Evolutionary conservation across 1,140 invertebrate species (phyloP).

Genomic region (Eueides isabella): DNA sequence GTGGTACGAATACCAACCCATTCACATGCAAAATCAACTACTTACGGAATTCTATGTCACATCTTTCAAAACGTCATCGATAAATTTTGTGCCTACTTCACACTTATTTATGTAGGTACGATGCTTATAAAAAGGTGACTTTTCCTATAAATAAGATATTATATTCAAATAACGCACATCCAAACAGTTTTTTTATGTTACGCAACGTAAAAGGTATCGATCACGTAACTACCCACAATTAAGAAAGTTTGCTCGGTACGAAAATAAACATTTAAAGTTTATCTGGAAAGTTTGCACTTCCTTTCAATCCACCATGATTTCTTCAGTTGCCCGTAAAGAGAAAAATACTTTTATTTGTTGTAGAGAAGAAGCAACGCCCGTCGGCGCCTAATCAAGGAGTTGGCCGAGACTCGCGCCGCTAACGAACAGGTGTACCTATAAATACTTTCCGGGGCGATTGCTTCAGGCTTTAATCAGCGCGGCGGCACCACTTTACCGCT

Average conservation of each 20-base stretch:
- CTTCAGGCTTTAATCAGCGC: constrained; percentile 80
- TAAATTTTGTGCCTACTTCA: neutral
- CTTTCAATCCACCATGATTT: constrained; percentile 47
- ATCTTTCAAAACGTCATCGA: constrained; percentile 25
- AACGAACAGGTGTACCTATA: constrained; percentile 82
- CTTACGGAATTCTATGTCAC: constrained; percentile 56
- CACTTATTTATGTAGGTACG: neutral
- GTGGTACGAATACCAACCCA: constrained; percentile 65
- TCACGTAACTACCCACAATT: constrained; percentile 15
- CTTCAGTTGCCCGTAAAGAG: constrained; percentile 63
- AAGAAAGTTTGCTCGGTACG: constrained; percentile 10
- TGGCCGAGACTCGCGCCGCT: constrained; percentile 74
- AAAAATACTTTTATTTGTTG: constrained; percentile 78
- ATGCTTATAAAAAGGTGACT: neutral
- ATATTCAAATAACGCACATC: neutral
- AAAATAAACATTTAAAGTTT: constrained; percentile 31
- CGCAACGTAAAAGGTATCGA: constrained; percentile 12
- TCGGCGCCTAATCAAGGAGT: constrained; percentile 80
- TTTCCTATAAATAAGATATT: neutral
- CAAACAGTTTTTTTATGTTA: neutral
- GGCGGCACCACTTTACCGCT: constrained; percentile 78
- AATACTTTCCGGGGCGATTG: constrained; percentile 81
- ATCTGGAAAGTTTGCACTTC: constrained; percentile 35
- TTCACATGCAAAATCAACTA: constrained; percentile 73
- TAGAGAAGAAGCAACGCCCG: constrained; percentile 71